A percentile compares a stretch with the other conserved stretches of the same genome.
Evolutionary conservation across 2,888 invertebrate genomes (phyloP).

Genomic region (Chymomyza amoena): DNA sequence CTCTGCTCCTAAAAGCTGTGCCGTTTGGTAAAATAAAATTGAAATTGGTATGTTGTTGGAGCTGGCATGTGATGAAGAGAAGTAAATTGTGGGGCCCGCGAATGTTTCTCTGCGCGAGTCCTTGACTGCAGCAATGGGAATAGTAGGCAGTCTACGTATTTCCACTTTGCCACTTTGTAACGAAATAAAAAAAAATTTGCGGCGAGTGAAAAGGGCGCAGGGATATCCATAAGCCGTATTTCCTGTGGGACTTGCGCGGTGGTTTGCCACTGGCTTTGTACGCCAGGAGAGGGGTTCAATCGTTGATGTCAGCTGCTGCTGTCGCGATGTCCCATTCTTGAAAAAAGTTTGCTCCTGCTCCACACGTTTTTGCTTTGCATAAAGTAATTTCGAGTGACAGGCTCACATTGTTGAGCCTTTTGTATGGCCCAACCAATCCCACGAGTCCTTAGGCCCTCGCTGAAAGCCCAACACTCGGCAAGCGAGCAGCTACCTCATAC

Average conservation of each 20-base stretch:
- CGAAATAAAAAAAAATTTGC: slow-evolving; percentile 20
- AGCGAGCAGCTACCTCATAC: neutral
- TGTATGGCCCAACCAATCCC: slow-evolving; percentile 28
- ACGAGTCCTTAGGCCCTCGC: neutral
- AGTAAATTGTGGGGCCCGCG: slow-evolving; percentile 47
- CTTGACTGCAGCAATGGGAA: slow-evolving; percentile 6
- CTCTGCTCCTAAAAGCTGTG: neutral
- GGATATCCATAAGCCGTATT: slow-evolving; percentile 58
- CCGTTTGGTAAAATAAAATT: slow-evolving; percentile 27
- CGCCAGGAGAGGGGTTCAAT: neutral
- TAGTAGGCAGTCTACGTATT: slow-evolving; percentile 2
- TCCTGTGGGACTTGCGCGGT: slow-evolving; percentile 36
- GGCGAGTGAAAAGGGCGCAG: slow-evolving; percentile 13
- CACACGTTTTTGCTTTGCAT: slow-evolving; percentile 42
- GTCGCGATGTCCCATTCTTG: neutral
- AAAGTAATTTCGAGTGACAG: slow-evolving; percentile 60
- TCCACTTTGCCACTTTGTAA: slow-evolving; percentile 55
- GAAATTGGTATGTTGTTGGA: slow-evolving; percentile 57
- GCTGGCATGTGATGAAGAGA: slow-evolving; percentile 50
- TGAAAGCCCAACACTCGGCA: neutral
- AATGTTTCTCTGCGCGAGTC: neutral
- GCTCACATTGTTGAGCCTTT: slow-evolving; percentile 54
- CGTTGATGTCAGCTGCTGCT: slow-evolving; percentile 41
- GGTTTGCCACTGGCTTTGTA: neutral
- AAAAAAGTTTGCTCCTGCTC: neutral